Evolutionary conservation across 2,797 vertebrate genomes (phyloP), one percentile per base, ranked within the genome.

Genomic region (Clarias laeviceps): DNA sequence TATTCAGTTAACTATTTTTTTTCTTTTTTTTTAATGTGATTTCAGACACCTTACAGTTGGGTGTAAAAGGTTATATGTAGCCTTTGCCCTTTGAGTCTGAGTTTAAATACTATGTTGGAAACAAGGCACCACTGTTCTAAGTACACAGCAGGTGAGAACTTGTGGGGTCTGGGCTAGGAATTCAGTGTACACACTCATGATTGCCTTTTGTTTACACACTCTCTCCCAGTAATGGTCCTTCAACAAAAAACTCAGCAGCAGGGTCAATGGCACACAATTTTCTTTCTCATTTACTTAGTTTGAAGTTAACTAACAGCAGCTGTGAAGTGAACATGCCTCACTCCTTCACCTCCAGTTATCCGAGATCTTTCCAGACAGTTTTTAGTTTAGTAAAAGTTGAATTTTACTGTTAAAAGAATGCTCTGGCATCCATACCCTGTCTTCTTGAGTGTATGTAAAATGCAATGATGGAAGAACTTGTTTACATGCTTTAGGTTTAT

Each of bases 1-100:
- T 74, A 89, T 93, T 93, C 92, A 93, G 91, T 94, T 94, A 90
- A 93, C 91, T 22, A n/a, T n/a, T n/a, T n/a, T n/a, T n/a, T n/a
- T n/a, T n/a, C n/a, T n/a, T 86, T 87, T 86, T 81, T 45, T 34
- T 68, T 62, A 1, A 24, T 64, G 80, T 90, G 88, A 93, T 93
- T 90, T 81, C 70, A 88, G 83, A 91, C 86, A 92, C 76, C 62
- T 79, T 78, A 80, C 88, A 88, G 88, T 86, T 86, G 74, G 83
- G 81, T 80, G 88, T 89, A 82, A 90, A 88, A 87, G 88, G 91
- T 89, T 91, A 88, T 82, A 50, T 50, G 37, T 87, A 92, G 91
- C 88, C 91, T 90, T 92, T 90, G 91, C 89, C 93, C 91, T 91
- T 91, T 87, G 76, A 87, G 84, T 89, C 85, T 3, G 50, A 62